These are phyloP conservation scores for Schlechtendalia chinensis DNA, from an alignment of 1,140 invertebrate species.

Conservation along the genomic window DNA sequence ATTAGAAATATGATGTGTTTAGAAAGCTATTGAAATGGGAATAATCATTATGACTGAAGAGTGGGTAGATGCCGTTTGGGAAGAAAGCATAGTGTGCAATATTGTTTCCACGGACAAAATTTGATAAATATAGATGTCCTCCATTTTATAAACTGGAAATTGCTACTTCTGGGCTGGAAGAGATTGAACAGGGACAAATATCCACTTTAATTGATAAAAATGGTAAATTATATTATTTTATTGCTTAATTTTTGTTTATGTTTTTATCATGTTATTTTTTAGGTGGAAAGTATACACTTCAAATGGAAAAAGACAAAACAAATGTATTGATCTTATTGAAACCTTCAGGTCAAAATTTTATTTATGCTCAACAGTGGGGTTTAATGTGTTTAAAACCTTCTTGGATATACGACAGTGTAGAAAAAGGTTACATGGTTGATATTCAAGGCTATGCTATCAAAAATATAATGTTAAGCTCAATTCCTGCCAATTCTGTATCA, in stretches of 20 bases:
- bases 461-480: conserved; percentile 60
- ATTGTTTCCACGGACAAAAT: conserved; percentile 66
- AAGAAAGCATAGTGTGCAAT: conserved; percentile 63
- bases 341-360: conserved; percentile 75
- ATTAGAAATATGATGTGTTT: conserved; percentile 52
- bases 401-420: conserved; percentile 77
- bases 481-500: conserved; percentile 62
- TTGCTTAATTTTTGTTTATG: neutral
- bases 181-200: conserved; percentile 67
- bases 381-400: conserved; percentile 70
- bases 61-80: conserved; percentile 81
- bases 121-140: conserved; percentile 70
- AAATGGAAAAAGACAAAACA: conserved; percentile 60
- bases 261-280: conserved; percentile 18
- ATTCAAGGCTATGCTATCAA: conserved; percentile 66
- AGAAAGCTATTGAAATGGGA: conserved; percentile 70
- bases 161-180: conserved; percentile 73
- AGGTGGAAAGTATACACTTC: conserved; percentile 53
- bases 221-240: conserved; percentile 57
- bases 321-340: conserved; percentile 60
- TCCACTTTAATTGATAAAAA: conserved; percentile 70
- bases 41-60: conserved; percentile 73
- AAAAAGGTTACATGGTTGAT: conserved; percentile 71
- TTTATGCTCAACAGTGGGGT: conserved; percentile 71
- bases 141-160: conserved; percentile 76